Evolutionary conservation across 2,113 vertebrate genomes (phyloP).

Genomic region (Semicossyphus pulcher): DNA sequence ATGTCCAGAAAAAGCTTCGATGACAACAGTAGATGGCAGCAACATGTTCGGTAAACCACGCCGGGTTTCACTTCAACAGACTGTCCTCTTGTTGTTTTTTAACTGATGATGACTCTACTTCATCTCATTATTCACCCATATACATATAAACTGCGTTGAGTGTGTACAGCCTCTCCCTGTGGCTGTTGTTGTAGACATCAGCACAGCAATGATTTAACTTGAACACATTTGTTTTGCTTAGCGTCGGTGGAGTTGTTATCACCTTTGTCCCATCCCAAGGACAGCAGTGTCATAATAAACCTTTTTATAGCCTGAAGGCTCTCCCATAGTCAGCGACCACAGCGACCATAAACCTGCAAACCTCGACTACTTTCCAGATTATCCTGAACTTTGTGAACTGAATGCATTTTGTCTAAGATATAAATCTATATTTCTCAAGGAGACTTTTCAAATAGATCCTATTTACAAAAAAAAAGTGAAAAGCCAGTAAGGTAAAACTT

Average conservation of each 20-base stretch:
- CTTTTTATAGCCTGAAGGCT: constrained; percentile 31
- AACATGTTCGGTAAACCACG: not conserved
- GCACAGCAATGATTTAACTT: constrained; percentile 22
- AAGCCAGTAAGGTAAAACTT: not conserved
- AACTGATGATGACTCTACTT: too few relatives aligned
- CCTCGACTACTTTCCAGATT: not conserved
- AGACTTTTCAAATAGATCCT: not conserved
- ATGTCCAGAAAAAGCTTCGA: not conserved
- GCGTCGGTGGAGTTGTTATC: constrained; percentile 8
- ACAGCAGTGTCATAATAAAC: not conserved
- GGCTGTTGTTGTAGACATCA: not conserved
- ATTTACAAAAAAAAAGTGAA: not conserved
- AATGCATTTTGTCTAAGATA: not conserved
- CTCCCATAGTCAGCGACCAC: constrained; percentile 10
- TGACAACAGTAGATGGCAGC: constrained; percentile 22
- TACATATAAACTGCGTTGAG: too few relatives aligned
- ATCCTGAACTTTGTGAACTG: not conserved
- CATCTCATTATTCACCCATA: too few relatives aligned
- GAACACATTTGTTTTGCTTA: constrained; percentile 24
- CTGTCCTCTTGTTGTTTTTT: too few relatives aligned
- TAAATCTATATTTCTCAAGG: not conserved
- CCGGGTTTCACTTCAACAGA: not conserved
- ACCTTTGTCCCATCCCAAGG: constrained; percentile 51
- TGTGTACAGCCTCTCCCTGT: too few relatives aligned
- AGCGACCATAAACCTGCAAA: constrained; percentile 29